Percentiles rank a stretch among this genome's conserved stretches.
These are phyloP conservation scores for Biston stratarius DNA, from an alignment of 2,888 invertebrate genomes.

Conservation along the genomic window DNA sequence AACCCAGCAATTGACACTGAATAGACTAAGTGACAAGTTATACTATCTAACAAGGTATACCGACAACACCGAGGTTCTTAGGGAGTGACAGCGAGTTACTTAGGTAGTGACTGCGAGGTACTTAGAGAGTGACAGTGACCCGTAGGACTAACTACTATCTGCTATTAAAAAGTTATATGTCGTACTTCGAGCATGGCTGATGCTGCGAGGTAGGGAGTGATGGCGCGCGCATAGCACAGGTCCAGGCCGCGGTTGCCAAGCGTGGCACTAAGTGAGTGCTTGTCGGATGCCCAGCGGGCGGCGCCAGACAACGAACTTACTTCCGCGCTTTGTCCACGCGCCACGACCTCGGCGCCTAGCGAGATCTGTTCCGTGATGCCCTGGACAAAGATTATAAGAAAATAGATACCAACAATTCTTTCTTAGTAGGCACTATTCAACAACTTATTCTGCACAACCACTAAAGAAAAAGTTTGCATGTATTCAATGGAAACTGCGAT, in stretches of 20 bases:
- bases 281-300: conserved; percentile 68
- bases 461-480: no score
- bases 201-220: conserved; percentile 76
- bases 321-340: conserved; percentile 69
- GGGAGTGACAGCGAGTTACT: no score
- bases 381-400: conserved; percentile 48
- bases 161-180: no score
- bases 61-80: no score
- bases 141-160: no score
- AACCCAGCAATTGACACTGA: background rate
- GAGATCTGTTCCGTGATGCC: conserved; percentile 70
- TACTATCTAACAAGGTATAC: background rate
- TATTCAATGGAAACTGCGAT: no score
- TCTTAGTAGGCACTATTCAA: no score
- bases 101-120: no score
- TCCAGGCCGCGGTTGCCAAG: conserved; percentile 80
- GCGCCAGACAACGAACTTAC: conserved; percentile 77
- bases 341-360: conserved; percentile 77
- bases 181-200: conserved; percentile 79
- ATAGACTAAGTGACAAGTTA: background rate
- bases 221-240: conserved; percentile 72
- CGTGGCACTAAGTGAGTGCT: conserved; percentile 76
- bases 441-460: no score
- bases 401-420: background rate
- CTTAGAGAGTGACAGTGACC: no score